Evolutionary conservation across 2,888 invertebrate genomes (phyloP).

Genomic region (Quadroppia sp.): DNA sequence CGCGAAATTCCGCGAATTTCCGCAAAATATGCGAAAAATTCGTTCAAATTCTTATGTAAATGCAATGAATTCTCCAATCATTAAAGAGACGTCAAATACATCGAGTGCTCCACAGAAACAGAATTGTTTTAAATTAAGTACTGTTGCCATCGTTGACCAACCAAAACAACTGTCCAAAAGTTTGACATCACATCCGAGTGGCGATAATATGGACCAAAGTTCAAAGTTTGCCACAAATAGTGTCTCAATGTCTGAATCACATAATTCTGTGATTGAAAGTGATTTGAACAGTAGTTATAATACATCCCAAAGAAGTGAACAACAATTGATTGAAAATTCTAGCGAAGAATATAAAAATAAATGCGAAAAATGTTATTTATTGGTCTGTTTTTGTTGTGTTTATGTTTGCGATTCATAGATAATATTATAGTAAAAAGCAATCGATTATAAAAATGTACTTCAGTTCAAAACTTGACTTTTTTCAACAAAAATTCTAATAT

Average conservation of each 20-base stretch:
- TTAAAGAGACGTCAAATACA: background rate
- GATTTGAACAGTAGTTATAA: background rate
- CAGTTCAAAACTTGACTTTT: background rate
- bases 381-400: background rate
- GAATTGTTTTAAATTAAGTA: too few relatives aligned
- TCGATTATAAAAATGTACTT: background rate
- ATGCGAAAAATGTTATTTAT: background rate
- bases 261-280: background rate
- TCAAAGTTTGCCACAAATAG: background rate
- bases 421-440: background rate
- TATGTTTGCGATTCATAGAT: background rate
- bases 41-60: background rate
- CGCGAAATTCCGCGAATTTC: too few relatives aligned
- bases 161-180: background rate
- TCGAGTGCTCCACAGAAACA: background rate
- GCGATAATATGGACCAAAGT: background rate
- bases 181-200: background rate
- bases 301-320: background rate
- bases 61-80: slow-evolving; percentile 5
- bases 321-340: background rate
- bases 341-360: background rate
- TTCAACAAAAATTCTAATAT: background rate
- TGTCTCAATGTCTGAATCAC: background rate
- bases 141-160: background rate
- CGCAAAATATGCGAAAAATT: slow-evolving; percentile 22